phyloP scores from a whole-genome alignment of 1,140 invertebrate genomes.

The Dreissena rostriformis region DNA sequence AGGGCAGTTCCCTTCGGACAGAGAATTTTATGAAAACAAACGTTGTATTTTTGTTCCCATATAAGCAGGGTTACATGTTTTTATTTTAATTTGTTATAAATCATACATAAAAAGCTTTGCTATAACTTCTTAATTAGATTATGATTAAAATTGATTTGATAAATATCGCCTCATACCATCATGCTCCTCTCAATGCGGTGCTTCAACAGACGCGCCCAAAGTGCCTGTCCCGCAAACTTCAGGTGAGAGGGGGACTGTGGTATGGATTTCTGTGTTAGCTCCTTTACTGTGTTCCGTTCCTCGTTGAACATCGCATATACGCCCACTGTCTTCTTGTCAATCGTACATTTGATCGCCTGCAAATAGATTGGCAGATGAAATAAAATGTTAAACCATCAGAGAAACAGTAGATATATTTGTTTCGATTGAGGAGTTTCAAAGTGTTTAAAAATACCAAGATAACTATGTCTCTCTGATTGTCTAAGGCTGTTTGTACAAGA shows the following conservation, averaged over 20 bases:
- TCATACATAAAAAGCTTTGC: background rate
- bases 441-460: background rate
- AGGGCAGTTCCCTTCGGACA: too few species aligned
- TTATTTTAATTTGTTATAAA: background rate
- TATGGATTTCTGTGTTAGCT: slow-evolving; percentile 85
- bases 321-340: slow-evolving; percentile 84
- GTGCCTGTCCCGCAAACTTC: slow-evolving; percentile 87
- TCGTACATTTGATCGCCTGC: slow-evolving; percentile 82
- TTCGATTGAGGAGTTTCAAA: background rate
- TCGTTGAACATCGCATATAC: slow-evolving; percentile 89
- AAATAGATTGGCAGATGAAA: slow-evolving; percentile 22
- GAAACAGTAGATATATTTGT: background rate
- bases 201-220: slow-evolving; percentile 85
- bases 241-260: slow-evolving; percentile 86
- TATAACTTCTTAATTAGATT: background rate
- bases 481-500: background rate
- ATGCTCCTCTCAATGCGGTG: slow-evolving; percentile 85
- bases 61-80: slow-evolving; percentile 3
- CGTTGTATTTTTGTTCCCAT: too few species aligned
- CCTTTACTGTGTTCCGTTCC: slow-evolving; percentile 89
- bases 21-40: too few species aligned
- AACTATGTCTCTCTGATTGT: background rate
- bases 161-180: slow-evolving; percentile 76
- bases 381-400: too few species aligned
- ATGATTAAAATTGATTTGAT: background rate